Percentiles rank a stretch among this genome's conserved stretches.
These are phyloP conservation scores for Coreoperca whiteheadi DNA, from an alignment of 2,113 vertebrate species.

Conservation along the genomic window DNA sequence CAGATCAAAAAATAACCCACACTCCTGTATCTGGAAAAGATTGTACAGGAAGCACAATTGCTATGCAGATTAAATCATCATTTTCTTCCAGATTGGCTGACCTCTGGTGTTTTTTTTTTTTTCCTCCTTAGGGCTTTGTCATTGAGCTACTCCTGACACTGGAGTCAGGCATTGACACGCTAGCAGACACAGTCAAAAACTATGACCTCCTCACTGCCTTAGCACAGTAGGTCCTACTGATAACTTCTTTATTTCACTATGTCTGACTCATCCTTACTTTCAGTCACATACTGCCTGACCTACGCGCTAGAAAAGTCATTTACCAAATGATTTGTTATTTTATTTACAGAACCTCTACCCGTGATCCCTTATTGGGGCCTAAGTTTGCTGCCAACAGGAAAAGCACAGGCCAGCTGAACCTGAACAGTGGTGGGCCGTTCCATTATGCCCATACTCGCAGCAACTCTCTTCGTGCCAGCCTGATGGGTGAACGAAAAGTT, in stretches of 20 bases:
- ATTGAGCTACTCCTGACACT: conserved; percentile 97
- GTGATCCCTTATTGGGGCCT: conserved; percentile 91
- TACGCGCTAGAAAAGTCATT: not conserved
- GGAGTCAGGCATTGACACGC: conserved; percentile 96
- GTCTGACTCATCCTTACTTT: not conserved
- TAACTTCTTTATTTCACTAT: not conserved
- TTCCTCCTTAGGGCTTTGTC: conserved; percentile 92
- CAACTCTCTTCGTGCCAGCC: conserved; percentile 93
- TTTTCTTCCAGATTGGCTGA: not conserved
- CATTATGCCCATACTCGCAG: conserved; percentile 89
- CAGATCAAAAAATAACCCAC: not conserved
- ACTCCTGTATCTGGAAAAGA: not conserved
- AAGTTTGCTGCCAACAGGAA: conserved; percentile 97
- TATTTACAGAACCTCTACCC: conserved; percentile 86
- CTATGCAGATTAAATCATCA: not conserved
- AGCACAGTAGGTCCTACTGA: conserved; percentile 90
- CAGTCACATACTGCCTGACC: not conserved
- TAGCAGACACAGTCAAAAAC: conserved; percentile 97
- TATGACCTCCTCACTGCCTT: conserved; percentile 96
- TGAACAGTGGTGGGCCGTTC: conserved; percentile 87
- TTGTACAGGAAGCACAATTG: not conserved
- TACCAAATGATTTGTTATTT: not conserved
- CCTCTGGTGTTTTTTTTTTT: conserved; percentile 19
- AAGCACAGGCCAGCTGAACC: conserved; percentile 97
- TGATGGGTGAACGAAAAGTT: conserved; percentile 88